phyloP scores from a whole-genome alignment of 2,113 vertebrate species.

The Chaetorhynchus papuensis region DNA sequence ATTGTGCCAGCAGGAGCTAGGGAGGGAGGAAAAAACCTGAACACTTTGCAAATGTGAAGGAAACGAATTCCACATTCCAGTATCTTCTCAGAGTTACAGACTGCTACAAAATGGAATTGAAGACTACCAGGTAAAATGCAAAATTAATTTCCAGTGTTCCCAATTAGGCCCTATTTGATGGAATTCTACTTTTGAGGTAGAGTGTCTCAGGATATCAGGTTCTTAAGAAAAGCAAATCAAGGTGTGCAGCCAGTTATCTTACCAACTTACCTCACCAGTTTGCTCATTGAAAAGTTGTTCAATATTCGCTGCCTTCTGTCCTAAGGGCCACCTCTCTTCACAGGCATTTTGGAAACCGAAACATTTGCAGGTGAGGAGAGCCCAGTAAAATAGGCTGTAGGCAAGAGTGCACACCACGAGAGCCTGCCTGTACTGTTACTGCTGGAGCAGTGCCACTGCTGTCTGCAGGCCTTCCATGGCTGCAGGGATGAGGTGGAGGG shows the following conservation, averaged over 20 bases:
- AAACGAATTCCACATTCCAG: not conserved
- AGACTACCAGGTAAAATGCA: not conserved
- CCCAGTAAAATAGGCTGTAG: not conserved
- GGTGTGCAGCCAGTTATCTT: not conserved
- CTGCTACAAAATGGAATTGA: not conserved
- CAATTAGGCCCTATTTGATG: not conserved
- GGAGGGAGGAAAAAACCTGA: not conserved
- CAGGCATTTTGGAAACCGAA: not conserved
- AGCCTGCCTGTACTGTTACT: rapidly evolving
- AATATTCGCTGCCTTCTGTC: rapidly evolving
- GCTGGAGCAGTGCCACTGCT: not conserved
- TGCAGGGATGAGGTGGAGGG: not conserved
- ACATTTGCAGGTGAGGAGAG: not conserved
- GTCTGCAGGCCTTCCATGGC: rapidly evolving
- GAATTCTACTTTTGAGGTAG: not conserved
- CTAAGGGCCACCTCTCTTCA: not conserved
- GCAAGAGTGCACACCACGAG: not conserved
- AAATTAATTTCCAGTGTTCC: not conserved
- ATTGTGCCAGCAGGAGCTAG: not conserved
- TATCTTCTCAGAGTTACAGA: not conserved
- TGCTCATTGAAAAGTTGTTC: not conserved
- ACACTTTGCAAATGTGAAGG: not conserved
- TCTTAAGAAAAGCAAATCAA: not conserved
- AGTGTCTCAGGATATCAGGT: not conserved
- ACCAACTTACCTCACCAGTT: not conserved